Evolutionary conservation across 1,140 invertebrate species (phyloP), one percentile per base, ranked within the genome.

Genomic region (Drosophila nigrodunni): DNA sequence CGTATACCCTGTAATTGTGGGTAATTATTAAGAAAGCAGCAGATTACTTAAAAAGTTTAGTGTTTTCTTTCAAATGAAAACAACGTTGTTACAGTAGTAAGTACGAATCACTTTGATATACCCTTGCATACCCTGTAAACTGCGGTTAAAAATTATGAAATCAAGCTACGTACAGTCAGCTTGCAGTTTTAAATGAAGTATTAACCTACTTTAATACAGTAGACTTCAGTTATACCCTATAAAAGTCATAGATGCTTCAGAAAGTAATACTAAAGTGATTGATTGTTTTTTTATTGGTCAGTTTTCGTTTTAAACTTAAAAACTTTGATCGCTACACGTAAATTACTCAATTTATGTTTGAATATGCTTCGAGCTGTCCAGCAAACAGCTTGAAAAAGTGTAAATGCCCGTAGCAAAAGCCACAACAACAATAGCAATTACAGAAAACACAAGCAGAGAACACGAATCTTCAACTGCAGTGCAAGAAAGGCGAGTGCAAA

Each of bases 381-480:
- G 41, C 41, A 43, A 43, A 43, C 41, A 43, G 41, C 41, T 25
- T 71, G 13, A 21, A 1, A 47, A n/a, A 77, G n/a, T 58, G 43
- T 9, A 54, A 47, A 54, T 60, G 18, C 41, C 37, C 55, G 10
- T 10, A 39, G 13, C 3, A 30, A 37, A 35, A 54, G 15, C 30
- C 61, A 54, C 39, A 59, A 55, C 52, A 65, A 57, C 59, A 58
- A 41, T 25, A 39, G 61, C 62, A 62, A 72, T 62, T 66, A 64
- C 58, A 61, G 44, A 25, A 71, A 30, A 62, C 46, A 75, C 60
- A 37, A 37, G 25, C 58, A 18, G 50, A 55, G 50, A 43, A 64
- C 35, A 70, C 58, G 54, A 65, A 74, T 64, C 39, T 55, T 66
- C 57, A 77, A 58, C 52, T 76, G 67, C 67, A 75, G 52, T n/a